Base-by-base conservation (phyloP, 2,797 vertebrate genomes). In the Rhinoraja longicauda region DNA sequence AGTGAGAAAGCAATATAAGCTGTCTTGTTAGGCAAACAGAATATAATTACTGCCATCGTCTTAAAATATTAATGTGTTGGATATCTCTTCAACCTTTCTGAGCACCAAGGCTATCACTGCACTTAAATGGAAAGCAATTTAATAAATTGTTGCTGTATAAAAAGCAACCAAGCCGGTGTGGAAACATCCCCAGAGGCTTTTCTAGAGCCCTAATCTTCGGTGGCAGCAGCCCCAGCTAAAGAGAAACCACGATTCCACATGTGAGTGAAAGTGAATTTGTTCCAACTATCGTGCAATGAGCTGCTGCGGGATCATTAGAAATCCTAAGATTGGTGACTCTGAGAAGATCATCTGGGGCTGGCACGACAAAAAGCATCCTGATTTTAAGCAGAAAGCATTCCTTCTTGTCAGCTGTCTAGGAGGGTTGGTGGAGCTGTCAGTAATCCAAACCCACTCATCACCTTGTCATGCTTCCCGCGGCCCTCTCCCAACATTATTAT, bases 51-150 rank as follows among this genome's bases (percentile, higher is more conserved):
- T 96, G 96, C 96, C 96, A 96, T 95, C 96, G 95, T 94, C 94
- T 96, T 97, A 96, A 97, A 97, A 97, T 97, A 97, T 97, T 97
- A 97, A 97, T 96, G 95, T 95, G 95, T 93, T 97, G 96, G 95
- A 97, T 96, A 96, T 96, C 96, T 97, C 96, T 96, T 70, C 96
- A 97, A 97, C 96, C 96, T 96, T 97, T 95, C 96, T 97, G 96
- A 96, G 96, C 96, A 97, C 96, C 96, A 96, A 96, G 96, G 94
- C 95, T 96, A 97, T 97, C 97, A 97, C 96, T 96, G 97, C 96
- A 96, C 95, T 96, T 97, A 97, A 97, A 96, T 96, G 96, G 95
- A 96, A 96, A 96, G 95, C 96, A 97, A 97, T 97, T 96, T 96
- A 97, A 97, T 97, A 97, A 97, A 97, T 97, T 77, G 94, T 94